phyloP scores from a whole-genome alignment of 53 echinoderm and acorn worm species.

The Mesocentrotus franciscanus region DNA sequence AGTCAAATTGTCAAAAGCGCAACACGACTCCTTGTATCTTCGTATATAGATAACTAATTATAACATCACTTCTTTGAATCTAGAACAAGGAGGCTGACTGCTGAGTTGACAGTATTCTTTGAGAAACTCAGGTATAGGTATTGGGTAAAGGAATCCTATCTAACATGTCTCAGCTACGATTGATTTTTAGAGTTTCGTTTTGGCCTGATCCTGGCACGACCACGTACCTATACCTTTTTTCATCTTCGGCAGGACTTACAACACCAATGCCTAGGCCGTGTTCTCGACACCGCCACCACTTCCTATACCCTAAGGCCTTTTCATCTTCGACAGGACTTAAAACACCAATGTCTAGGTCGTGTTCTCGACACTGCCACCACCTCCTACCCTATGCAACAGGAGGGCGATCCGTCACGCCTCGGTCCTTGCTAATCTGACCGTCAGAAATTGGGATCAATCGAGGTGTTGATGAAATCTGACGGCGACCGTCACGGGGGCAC shows the following conservation, averaged over 20 bases:
- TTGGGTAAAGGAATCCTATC: no score
- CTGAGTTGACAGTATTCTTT: no score
- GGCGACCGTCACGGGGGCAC: background rate
- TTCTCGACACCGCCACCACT: conserved; percentile 5
- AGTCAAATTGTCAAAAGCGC: no score
- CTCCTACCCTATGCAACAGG: background rate
- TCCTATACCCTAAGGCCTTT: background rate
- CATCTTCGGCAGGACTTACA: background rate
- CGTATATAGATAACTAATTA: no score
- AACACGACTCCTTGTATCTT: no score
- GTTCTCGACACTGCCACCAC: background rate
- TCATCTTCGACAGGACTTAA: background rate
- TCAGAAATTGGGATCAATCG: conserved; percentile 13
- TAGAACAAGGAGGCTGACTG: no score
- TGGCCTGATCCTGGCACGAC: background rate
- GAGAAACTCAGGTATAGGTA: no score
- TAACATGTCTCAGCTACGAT: no score
- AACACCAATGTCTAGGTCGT: background rate
- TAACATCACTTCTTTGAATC: no score
- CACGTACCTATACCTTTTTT: background rate
- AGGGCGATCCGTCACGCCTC: background rate
- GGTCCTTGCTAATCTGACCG: background rate
- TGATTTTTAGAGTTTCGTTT: background rate
- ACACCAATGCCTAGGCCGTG: background rate
- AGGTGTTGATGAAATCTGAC: conserved; percentile 25